These are phyloP conservation scores for Oxytorus armatus DNA, from an alignment of 2,888 invertebrate genomes.

Conservation along the genomic window DNA sequence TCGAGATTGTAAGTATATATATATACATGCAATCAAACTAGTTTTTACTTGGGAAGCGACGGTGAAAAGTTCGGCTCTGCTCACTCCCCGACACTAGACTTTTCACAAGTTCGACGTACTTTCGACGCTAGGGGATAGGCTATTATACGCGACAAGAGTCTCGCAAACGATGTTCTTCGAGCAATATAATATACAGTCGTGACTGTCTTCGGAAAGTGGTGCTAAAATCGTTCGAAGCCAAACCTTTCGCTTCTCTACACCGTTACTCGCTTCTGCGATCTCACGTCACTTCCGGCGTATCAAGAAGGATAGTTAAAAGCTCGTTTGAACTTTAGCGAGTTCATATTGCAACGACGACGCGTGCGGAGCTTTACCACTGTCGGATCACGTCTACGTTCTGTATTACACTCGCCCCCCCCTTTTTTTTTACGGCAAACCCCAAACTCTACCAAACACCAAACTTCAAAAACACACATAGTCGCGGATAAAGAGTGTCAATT, in stretches of 20 bases:
- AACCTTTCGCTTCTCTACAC: background rate
- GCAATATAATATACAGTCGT: conserved; percentile 10
- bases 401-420: background rate
- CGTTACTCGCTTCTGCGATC: conserved; percentile 56
- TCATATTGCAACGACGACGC: conserved; percentile 29
- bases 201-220: conserved; percentile 16
- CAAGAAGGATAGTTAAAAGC: conserved; percentile 75
- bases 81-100: conserved; percentile 65
- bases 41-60: conserved; percentile 33
- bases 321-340: conserved; percentile 74
- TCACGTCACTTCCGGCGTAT: conserved; percentile 68
- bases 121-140: background rate
- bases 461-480: background rate
- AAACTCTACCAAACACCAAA: background rate
- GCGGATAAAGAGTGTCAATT: background rate
- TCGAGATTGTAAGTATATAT: conserved; percentile 5
- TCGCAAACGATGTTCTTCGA: background rate
- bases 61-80: conserved; percentile 69
- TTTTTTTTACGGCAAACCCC: conserved; percentile 17
- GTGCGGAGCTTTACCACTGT: conserved; percentile 12
- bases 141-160: background rate
- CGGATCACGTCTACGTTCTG: conserved; percentile 3
- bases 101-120: conserved; percentile 75
- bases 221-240: conserved; percentile 57
- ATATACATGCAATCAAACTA: background rate